phyloP scores from a whole-genome alignment of 2,113 vertebrate genomes.

The Nothoprocta perdicaria region DNA sequence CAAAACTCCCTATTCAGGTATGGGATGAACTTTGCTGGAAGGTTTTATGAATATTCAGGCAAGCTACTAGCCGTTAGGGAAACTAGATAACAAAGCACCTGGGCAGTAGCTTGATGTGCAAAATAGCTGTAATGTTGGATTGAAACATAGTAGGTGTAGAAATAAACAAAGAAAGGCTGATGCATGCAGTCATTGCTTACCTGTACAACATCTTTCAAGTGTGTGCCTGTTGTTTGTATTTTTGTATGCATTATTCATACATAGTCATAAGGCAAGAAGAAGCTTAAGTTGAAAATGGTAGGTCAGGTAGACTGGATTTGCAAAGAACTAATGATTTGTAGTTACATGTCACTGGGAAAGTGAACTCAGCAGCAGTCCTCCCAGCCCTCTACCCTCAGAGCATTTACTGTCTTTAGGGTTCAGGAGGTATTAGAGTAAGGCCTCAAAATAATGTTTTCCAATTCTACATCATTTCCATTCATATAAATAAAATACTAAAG shows the following conservation, averaged over 20 bases:
- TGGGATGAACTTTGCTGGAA: background rate
- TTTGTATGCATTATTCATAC: accelerated
- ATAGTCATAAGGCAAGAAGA: background rate
- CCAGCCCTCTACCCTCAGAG: background rate
- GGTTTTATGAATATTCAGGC: background rate
- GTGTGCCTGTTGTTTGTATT: background rate
- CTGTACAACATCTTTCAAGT: no score
- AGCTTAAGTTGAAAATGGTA: background rate
- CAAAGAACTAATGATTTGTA: background rate
- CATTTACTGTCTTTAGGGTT: background rate
- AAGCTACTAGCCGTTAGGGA: background rate
- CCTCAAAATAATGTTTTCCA: slow-evolving; percentile 5
- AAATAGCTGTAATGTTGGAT: background rate
- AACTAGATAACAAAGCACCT: background rate
- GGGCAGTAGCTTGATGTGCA: background rate
- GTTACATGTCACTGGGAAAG: background rate
- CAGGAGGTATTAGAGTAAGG: background rate
- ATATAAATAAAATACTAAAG: slow-evolving; percentile 22
- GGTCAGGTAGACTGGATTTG: background rate
- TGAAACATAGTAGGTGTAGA: background rate
- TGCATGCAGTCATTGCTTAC: background rate
- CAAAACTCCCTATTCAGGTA: background rate
- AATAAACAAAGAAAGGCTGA: background rate
- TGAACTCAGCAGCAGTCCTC: background rate
- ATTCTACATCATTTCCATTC: slow-evolving; percentile 16